Percentiles rank a stretch among this genome's conserved stretches.
Evolutionary conservation across 2,888 invertebrate species (phyloP).

Genomic region (Coenonympha glycerion): DNA sequence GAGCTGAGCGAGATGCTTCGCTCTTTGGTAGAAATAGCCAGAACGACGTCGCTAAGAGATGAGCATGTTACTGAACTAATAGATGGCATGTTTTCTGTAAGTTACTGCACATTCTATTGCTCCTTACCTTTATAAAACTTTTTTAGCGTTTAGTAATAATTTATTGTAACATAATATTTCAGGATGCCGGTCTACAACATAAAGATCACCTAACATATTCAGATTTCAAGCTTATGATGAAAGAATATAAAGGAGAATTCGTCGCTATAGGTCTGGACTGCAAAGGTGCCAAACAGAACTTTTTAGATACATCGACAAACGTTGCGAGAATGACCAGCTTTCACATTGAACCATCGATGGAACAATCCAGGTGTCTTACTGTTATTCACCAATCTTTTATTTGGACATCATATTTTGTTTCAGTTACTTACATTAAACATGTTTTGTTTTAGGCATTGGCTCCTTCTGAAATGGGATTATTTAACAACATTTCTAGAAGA

Average conservation of each 20-base stretch:
- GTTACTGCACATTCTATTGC: constrained; percentile 25
- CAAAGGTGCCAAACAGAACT: constrained; percentile 96
- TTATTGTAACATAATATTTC: too few relatives aligned
- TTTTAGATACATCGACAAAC: constrained; percentile 94
- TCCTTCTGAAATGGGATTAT: constrained; percentile 88
- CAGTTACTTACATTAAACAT: too few relatives aligned
- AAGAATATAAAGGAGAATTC: constrained; percentile 95
- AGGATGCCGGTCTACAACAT: constrained; percentile 92
- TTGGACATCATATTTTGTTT: too few relatives aligned
- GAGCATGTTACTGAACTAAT: constrained; percentile 94
- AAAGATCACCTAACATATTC: constrained; percentile 93
- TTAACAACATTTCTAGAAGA: constrained; percentile 95
- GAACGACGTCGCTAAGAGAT: constrained; percentile 92
- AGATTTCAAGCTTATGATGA: constrained; percentile 97
- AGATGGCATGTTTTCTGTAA: constrained; percentile 93
- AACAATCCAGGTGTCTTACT: constrained; percentile 73
- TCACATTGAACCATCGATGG: constrained; percentile 88
- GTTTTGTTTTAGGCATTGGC: constrained; percentile 74
- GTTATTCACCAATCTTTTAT: too few relatives aligned
- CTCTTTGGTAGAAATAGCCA: constrained; percentile 93
- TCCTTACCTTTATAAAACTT: not conserved
- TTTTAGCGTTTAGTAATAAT: too few relatives aligned
- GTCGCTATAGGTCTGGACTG: constrained; percentile 96
- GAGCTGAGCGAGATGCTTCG: constrained; percentile 95
- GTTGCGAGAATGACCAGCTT: constrained; percentile 97